Evolutionary conservation across 2,888 invertebrate genomes (phyloP).

Genomic region (Scaptomyza reducta): DNA sequence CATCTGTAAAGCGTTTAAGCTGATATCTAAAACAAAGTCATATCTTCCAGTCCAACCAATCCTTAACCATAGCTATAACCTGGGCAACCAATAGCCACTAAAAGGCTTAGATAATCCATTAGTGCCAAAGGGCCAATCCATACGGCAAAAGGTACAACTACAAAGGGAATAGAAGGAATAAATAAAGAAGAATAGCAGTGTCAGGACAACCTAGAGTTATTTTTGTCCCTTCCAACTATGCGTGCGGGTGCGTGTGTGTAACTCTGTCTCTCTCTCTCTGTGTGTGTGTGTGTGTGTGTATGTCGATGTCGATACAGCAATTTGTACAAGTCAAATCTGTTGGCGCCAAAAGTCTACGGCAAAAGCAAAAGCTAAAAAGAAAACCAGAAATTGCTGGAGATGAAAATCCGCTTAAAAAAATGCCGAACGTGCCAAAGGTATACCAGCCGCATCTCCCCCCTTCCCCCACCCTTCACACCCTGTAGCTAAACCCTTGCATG

Average conservation of each 20-base stretch:
- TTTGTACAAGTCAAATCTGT: slow-evolving; percentile 82
- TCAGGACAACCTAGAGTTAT: slow-evolving; percentile 49
- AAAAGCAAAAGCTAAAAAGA: slow-evolving; percentile 51
- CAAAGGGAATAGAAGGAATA: slow-evolving; percentile 5
- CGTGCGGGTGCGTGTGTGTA: slow-evolving; percentile 67
- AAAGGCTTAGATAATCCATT: slow-evolving; percentile 81
- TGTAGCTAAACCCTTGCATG: slow-evolving; percentile 19
- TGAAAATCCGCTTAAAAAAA: slow-evolving; percentile 75
- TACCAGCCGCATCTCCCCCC: slow-evolving; percentile 17
- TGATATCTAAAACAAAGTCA: slow-evolving; percentile 16
- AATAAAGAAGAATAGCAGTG: slow-evolving; percentile 22
- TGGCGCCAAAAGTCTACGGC: slow-evolving; percentile 82
- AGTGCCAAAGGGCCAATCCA: slow-evolving; percentile 59
- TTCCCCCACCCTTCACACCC: neutral
- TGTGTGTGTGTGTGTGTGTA: slow-evolving; percentile 22
- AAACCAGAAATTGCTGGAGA: slow-evolving; percentile 52
- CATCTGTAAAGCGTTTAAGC: neutral
- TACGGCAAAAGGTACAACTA: slow-evolving; percentile 49
- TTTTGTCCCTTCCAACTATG: slow-evolving; percentile 38
- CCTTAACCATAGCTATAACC: slow-evolving; percentile 38
- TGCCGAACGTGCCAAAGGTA: slow-evolving; percentile 75
- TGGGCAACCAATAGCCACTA: slow-evolving; percentile 71
- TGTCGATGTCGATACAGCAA: slow-evolving; percentile 71
- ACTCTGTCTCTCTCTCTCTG: too few species aligned
- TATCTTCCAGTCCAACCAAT: neutral